Conservation (phyloP, 2,113 vertebrate genomes). For the Notarius lentiginosus region DNA sequence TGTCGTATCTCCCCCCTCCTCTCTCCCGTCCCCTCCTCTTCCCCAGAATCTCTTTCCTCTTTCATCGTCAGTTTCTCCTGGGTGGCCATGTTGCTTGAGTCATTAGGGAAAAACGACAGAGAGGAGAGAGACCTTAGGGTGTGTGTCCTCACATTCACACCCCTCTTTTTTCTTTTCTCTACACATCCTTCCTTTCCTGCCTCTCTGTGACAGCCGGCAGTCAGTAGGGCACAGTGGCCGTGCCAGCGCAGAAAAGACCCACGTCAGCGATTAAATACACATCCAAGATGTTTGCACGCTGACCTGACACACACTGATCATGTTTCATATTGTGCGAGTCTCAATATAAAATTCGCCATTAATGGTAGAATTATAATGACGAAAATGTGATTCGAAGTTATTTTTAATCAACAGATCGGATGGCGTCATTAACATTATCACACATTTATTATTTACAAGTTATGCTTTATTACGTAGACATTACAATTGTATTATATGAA, state of each 20-base stretch:
- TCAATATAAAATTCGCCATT: neutral
- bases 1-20: neutral
- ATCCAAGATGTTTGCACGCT: constrained; percentile 17
- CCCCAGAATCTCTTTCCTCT: neutral
- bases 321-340: neutral
- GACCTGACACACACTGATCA: constrained; percentile 16
- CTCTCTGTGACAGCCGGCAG: constrained; percentile 76
- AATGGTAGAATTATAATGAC: neutral
- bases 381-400: neutral
- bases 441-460: neutral
- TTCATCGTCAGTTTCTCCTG: constrained; percentile 21
- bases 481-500: constrained; percentile 10
- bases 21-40: neutral
- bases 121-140: constrained; percentile 55
- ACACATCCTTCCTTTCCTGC: constrained; percentile 32
- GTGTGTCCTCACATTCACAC: constrained; percentile 65
- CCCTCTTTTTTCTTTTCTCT: constrained; percentile 48
- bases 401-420: neutral
- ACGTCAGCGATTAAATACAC: constrained; percentile 58
- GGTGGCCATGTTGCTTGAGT: constrained; percentile 64
- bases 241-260: constrained; percentile 68
- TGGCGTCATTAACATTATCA: neutral
- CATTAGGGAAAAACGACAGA: constrained; percentile 56
- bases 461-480: neutral
- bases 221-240: constrained; percentile 72